Evolutionary conservation across 2,113 vertebrate genomes (phyloP), one percentile per base, ranked within the genome.

Genomic region (Telmatochromis bifrenatus): DNA sequence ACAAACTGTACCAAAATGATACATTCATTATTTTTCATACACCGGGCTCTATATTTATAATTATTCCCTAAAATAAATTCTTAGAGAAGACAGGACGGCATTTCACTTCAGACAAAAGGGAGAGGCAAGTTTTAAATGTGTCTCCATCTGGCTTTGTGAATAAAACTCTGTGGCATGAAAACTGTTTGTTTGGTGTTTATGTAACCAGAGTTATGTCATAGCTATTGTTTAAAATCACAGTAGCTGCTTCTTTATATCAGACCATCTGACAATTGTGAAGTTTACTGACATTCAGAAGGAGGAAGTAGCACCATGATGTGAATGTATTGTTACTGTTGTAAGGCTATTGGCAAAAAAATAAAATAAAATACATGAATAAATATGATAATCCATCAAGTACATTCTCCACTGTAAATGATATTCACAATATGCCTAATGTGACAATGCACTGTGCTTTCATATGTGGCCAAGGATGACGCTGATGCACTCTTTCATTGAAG

Each of bases 21-120:
- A 87, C 79, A 73, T 84, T 68, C n/a, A 88, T 84, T 89, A 89
- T 92, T 94, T 95, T 91, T 92, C 89, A 86, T 91, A 90, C 26
- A 84, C 55, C 28, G 1, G 86, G 87, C 62, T 84, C 81, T 92
- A 84, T 90, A 90, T 92, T 91, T 91, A 91, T 91, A 87, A 65
- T 51, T 80, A 28, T 85, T 47, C 14, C 49, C 58, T 88, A 84
- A 89, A 90, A 65, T 19, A 88, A 13, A 55, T 31, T 79, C 39
- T 82, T 28, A 60, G 81, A 88, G 28, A 83, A 49, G 77, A 89
- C 23, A 81, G 68, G 53, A 31, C 75, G 2, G 9, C 45, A 31
- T 60, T 85, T 28, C 10, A 84, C 37, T 83, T 89, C 21, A 65
- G 53, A 83, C 37, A 21, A 83, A 82, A 77, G 35, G 19, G 81